These are phyloP conservation scores for Aix galericulata DNA, from an alignment of 2,113 vertebrate species.

Conservation along the genomic window DNA sequence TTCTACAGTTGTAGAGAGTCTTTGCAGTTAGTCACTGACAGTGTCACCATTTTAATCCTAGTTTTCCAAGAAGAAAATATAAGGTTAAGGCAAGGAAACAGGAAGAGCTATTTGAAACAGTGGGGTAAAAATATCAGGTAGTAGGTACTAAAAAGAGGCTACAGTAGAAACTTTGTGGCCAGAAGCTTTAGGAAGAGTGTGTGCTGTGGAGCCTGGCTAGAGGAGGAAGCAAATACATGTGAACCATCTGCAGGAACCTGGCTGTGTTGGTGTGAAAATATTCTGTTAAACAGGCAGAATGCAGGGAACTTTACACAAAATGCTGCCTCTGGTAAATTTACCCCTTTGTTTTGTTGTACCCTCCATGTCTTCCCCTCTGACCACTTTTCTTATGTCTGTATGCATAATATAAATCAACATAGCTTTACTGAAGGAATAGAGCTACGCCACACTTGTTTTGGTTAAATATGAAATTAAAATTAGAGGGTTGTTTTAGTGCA, in stretches of 20 bases:
- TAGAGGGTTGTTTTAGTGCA: constrained; percentile 23
- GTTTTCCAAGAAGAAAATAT: neutral
- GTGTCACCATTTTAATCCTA: neutral
- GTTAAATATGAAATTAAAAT: constrained; percentile 58
- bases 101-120: neutral
- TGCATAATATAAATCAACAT: neutral
- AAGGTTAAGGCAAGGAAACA: neutral
- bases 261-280: neutral
- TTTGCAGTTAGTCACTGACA: neutral
- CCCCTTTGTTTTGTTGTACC: neutral
- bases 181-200: neutral
- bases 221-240: neutral
- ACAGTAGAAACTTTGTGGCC: neutral
- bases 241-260: neutral
- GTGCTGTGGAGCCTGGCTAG: neutral
- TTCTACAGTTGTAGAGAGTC: neutral
- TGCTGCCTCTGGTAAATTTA: neutral
- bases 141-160: neutral
- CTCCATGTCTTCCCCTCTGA: neutral
- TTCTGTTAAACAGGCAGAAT: neutral
- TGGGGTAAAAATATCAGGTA: neutral
- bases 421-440: constrained; percentile 6
- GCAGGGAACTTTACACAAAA: neutral
- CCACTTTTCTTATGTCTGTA: neutral
- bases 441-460: neutral